Evolutionary conservation across 2,888 invertebrate species (phyloP), one percentile per base, ranked within the genome.

Genomic region (Leptinotarsa juncta): DNA sequence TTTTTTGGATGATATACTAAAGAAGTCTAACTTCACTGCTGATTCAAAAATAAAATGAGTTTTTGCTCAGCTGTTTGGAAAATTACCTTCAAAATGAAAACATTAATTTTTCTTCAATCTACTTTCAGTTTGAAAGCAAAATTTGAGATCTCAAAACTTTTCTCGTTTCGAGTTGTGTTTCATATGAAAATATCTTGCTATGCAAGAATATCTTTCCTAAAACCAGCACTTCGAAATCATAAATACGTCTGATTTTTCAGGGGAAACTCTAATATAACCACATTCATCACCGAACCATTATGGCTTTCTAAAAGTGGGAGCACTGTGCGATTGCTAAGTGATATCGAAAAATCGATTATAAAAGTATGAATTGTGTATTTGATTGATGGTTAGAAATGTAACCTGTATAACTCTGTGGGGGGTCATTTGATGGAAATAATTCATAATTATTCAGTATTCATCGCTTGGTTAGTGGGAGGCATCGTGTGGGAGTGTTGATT

Each of bases 401-500:
- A 62, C 18, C 3, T 12, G 12, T 42, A 12, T 62, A 62, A 32
- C 62, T 62, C 32, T 32, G 15, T 15, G 42, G 32, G 62, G 62
- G 32, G 62, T 16, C n/a, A 10, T 16, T n/a, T 12, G 4, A n/a
- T 26, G 7, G n/a, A 26, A 62, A n/a, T 62, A 18, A 32, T 62
- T 62, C 16, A 15, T n/a, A 26, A 62, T 32, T 62, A 62, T 57
- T 18, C 55, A 18, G 16, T 53, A 53, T 15, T 18, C 20, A 20
- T 14, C 55, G 4, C 5, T 53, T 53, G 55, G 55, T 0, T 14
- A 57, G 57, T 57, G 42, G 32, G 32, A 26, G 15, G 15, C 4
- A 32, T 16, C 7, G n/a, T 42, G 62, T 62, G 16, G 62, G 62
- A 62, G 62, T 42, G 42, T n/a, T 62, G 12, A 62, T 62, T 42